Evolutionary conservation across 2,113 vertebrate species (phyloP).

Genomic region (Dromiciops gliroides): DNA sequence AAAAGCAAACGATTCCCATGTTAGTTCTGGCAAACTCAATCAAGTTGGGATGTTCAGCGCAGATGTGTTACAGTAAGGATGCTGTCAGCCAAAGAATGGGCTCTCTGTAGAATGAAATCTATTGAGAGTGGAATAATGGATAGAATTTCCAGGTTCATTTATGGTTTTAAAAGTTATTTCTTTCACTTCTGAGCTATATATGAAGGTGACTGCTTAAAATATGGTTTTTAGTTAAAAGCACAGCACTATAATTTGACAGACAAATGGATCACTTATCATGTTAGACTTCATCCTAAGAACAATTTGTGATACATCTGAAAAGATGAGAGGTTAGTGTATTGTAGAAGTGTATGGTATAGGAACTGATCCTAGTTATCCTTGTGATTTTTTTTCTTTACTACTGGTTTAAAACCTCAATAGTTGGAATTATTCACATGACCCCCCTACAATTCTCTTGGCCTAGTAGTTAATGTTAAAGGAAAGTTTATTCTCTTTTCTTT

Average conservation of each 20-base stretch:
- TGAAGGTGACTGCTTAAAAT: constrained; percentile 9
- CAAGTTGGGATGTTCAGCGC: constrained; percentile 52
- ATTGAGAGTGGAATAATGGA: neutral
- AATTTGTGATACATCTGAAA: neutral
- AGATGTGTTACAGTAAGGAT: constrained; percentile 48
- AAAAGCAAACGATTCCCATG: constrained; percentile 64
- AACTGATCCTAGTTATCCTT: neutral
- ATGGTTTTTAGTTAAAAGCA: neutral
- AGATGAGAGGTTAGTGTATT: neutral
- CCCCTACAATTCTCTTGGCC: too few relatives aligned
- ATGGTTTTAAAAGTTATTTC: neutral
- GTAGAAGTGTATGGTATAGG: neutral
- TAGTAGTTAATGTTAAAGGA: neutral
- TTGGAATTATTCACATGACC: neutral
- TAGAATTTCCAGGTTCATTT: neutral
- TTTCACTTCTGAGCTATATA: neutral
- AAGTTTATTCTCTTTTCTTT: neutral
- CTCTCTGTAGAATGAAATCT: neutral
- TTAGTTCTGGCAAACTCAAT: constrained; percentile 70
- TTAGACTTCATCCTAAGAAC: constrained; percentile 5
- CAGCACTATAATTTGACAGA: neutral
- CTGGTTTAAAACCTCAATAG: neutral
- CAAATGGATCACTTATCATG: neutral
- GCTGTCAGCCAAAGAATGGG: neutral
- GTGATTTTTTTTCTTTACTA: neutral